phyloP scores from a whole-genome alignment of 2,797 vertebrate genomes.

The Setipinna tenuifilis region DNA sequence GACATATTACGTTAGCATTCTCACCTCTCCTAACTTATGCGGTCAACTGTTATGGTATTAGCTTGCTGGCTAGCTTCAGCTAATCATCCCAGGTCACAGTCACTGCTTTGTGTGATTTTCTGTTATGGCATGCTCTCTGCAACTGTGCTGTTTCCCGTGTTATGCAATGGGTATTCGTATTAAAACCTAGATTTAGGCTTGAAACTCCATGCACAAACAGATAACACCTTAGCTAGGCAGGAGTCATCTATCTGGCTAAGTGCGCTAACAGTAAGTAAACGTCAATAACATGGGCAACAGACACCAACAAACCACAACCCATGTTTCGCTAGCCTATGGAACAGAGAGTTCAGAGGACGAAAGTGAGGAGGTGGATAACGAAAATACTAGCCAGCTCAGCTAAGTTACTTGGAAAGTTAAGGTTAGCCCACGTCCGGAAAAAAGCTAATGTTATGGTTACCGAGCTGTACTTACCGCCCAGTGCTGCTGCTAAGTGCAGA shows the following conservation, averaged over 20 bases:
- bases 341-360: background rate
- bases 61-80: background rate
- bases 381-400: background rate
- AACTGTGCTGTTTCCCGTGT: background rate
- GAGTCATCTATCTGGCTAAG: slow-evolving; percentile 38
- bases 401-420: slow-evolving; percentile 14
- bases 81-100: background rate
- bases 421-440: slow-evolving; percentile 50
- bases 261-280: slow-evolving; percentile 56
- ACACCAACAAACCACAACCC: background rate
- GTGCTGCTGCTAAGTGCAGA: slow-evolving; percentile 51
- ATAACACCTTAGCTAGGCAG: background rate
- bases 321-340: background rate
- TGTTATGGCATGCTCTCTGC: background rate
- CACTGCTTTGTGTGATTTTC: background rate
- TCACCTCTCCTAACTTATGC: background rate
- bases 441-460: slow-evolving; percentile 43
- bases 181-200: background rate
- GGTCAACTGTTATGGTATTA: background rate
- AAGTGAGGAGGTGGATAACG: background rate
- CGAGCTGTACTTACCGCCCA: slow-evolving; percentile 71
- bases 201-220: background rate
- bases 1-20: background rate
- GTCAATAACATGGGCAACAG: background rate
- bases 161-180: background rate